phyloP scores from a whole-genome alignment of 2,888 invertebrate genomes.

The Tetheella fluctuosa region DNA sequence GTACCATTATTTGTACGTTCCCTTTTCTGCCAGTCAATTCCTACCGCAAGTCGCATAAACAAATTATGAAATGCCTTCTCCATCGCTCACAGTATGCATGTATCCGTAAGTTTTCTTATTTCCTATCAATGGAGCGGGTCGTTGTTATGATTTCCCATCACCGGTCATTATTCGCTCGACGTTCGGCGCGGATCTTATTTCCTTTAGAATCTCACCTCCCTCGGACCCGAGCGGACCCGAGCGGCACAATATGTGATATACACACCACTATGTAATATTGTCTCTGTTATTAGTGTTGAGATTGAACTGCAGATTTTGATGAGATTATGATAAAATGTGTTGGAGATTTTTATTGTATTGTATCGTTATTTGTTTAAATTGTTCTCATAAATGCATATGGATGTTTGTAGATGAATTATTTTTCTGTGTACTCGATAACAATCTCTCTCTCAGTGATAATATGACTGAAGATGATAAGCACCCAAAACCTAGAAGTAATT shows the following conservation, averaged over 20 bases:
- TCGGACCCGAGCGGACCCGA: constrained; percentile 28
- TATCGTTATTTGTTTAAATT: too few species aligned
- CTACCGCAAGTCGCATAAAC: too few species aligned
- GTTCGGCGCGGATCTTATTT: constrained; percentile 39
- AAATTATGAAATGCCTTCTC: constrained; percentile 21
- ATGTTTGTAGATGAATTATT: too few species aligned
- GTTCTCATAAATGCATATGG: too few species aligned
- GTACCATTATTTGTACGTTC: too few species aligned
- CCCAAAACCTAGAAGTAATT: too few species aligned
- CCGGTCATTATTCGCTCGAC: constrained; percentile 38
- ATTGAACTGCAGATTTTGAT: neutral
- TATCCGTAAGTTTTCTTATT: constrained; percentile 39
- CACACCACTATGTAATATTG: neutral
- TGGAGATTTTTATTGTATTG: too few species aligned
- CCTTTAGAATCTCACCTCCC: constrained; percentile 24
- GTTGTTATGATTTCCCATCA: constrained; percentile 50
- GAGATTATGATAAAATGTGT: too few species aligned
- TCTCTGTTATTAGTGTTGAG: neutral
- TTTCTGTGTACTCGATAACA: too few species aligned
- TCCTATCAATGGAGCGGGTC: constrained; percentile 37
- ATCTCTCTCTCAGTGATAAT: too few species aligned
- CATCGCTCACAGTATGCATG: neutral
- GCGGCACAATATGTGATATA: neutral
- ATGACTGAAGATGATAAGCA: too few species aligned
- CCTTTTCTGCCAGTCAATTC: too few species aligned